Conservation (phyloP, 2,113 vertebrate species). For the Lichenostomus cassidix region DNA sequence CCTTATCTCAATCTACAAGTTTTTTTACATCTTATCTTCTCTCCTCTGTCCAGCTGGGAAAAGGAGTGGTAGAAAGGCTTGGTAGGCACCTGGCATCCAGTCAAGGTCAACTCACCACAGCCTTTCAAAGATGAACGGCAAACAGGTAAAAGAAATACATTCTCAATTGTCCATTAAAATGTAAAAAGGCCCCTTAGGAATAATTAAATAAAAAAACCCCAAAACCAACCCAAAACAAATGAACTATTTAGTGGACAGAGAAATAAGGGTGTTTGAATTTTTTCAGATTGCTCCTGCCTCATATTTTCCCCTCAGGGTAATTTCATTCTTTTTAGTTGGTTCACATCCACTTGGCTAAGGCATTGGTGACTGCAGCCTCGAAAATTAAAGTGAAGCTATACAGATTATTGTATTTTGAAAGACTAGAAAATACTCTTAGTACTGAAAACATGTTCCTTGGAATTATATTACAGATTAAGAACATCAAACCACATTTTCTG, state of each 20-base stretch:
- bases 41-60: neutral
- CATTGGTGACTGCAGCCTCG: neutral
- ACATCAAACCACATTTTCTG: neutral
- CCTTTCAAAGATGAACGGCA: neutral
- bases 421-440: neutral
- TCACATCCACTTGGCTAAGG: neutral
- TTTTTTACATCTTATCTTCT: neutral
- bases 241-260: neutral
- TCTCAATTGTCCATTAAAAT: neutral
- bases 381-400: neutral
- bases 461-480: neutral
- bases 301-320: neutral
- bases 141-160: neutral
- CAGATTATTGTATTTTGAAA: neutral
- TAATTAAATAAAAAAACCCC: neutral
- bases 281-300: neutral
- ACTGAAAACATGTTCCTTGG: neutral
- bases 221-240: neutral
- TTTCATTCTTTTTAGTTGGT: neutral
- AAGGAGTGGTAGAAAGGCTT: neutral
- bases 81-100: neutral
- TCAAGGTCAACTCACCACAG: neutral
- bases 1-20: neutral
- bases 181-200: neutral
- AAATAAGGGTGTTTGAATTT: neutral